Evolutionary conservation across 2,797 vertebrate genomes (phyloP), one percentile per base, ranked within the genome.

Genomic region (Phoxinus dragarum): DNA sequence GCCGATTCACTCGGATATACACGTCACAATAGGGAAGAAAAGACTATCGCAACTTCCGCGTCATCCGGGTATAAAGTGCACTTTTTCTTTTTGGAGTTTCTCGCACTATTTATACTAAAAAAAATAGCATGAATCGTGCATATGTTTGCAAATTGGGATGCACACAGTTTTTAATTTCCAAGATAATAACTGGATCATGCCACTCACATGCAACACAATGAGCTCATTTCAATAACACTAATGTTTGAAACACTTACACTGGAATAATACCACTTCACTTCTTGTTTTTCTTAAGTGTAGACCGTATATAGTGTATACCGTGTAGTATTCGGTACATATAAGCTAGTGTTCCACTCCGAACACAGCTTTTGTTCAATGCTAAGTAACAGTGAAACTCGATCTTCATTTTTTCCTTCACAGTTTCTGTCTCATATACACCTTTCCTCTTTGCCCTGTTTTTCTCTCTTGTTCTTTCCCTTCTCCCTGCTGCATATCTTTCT

Each of bases 371-470:
- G 36, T 80, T 84, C 54, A 87, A 59, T 66, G 69, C 69, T 36
- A 27, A 36, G 59, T 34, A 74, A 64, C 38, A 8, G 47, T 79
- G 38, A 56, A 59, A 54, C 21, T 82, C 19, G 52, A 54, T 80
- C 64, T 61, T 72, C 67, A 21, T 72, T 44, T 73, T 54, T 75
- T 64, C 54, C 49, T 67, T 72, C 74, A 42, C 52, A 21, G 56
- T 80, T 0, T 86, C 76, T 27, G n/a, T 14, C 1, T 64, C 61
- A 27, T 88, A 34, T 77, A 66, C 81, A 81, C 74, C 73, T 44
- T 84, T 83, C 77, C 69, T 86, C 78, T 86, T 78, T 56, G 71
- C 67, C 79, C 59, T 73, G 42, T 83, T 71, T 81, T 78, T 88
- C 31, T 40, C 52, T 68, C 76, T 76, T 81, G 36, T 68, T 47